Evolutionary conservation across 2,113 vertebrate species (phyloP), one percentile per base, ranked within the genome.

Genomic region (Calidris pygmaea): DNA sequence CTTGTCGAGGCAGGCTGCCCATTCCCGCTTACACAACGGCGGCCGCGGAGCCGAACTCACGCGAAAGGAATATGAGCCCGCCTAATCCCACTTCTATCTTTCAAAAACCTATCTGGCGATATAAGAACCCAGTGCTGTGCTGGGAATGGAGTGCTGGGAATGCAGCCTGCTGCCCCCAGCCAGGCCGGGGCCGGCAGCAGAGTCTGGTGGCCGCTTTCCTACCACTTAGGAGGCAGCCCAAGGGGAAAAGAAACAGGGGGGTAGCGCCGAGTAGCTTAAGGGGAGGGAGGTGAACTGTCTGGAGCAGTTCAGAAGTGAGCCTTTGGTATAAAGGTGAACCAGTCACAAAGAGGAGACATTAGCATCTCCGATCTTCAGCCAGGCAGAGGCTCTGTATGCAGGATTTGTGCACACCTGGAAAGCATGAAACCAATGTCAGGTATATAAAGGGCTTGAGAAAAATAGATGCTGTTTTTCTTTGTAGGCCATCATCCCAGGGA

Each of bases 1-100:
- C 68, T 55, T 72, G 29, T 75, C 45, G 12, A 27, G 92, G 56
- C 93, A 95, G 79, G 55, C 47, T 93, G 86, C 80, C 94, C 27
- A 6, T 12, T n/a, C 8, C 62, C 59, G 14, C 30, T 86, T 66
- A 35, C 56, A 53, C 26, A 67, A 30, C 20, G 20, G 5, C 1
- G 3, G 4, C 24, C 12, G 0, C 20, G 17, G 52, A 63, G 24
- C 60, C 1, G 1, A 75, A 58, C 53, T 62, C 10, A 14, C 48
- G 76, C 50, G 6, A 17, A 30, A 45, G 63, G 45, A 88, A 32
- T 9, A 70, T 0, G 8, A 83, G 16, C 67, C 34, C 1, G 3
- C 34, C 74, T 66, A 3, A 35, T 10, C 70, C 67, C 2, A 0
- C 8, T 32, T 60, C 82, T 66, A 1, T 43, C 37, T 82, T 58